Evolutionary conservation across 2,888 invertebrate species (phyloP).

Genomic region (Drosophila hamatofila): DNA sequence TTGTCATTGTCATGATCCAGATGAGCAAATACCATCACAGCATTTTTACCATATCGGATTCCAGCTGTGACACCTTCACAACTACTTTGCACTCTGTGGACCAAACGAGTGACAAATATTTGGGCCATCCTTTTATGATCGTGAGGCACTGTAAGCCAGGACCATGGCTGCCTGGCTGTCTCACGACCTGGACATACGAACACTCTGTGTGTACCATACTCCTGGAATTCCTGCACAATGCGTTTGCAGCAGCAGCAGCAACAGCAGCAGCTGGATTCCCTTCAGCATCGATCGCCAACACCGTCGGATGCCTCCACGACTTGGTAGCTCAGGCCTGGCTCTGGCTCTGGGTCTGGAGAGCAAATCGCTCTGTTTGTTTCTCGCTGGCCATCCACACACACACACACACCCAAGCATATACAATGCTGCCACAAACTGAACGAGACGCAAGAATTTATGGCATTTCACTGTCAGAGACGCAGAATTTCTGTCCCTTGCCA

Average conservation of each 20-base stretch:
- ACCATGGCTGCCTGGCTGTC: constrained; percentile 55
- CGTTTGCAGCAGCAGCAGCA: constrained; percentile 35
- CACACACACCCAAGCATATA: not conserved
- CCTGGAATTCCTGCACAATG: constrained; percentile 71
- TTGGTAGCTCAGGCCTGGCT: constrained; percentile 19
- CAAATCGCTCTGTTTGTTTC: constrained; percentile 68
- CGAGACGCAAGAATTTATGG: constrained; percentile 78
- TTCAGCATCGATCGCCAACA: constrained; percentile 42
- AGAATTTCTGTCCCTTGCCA: constrained; percentile 78
- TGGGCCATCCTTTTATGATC: constrained; percentile 77
- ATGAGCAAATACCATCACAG: constrained; percentile 43
- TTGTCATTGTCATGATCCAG: constrained; percentile 59
- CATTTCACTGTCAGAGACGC: constrained; percentile 79
- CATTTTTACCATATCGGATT: constrained; percentile 66
- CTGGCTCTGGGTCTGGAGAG: constrained; percentile 39
- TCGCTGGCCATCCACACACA: constrained; percentile 34
- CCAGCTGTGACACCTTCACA: constrained; percentile 58
- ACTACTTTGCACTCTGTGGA: constrained; percentile 23
- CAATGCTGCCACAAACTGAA: constrained; percentile 66
- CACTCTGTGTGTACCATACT: constrained; percentile 54
- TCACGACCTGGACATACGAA: constrained; percentile 63
- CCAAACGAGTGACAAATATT: constrained; percentile 68
- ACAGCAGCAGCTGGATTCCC: constrained; percentile 50
- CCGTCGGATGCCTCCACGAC: constrained; percentile 43
- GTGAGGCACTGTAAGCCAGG: constrained; percentile 65